Evolutionary conservation across 2,113 vertebrate species (phyloP).

Genomic region (Caranx melampygus): DNA sequence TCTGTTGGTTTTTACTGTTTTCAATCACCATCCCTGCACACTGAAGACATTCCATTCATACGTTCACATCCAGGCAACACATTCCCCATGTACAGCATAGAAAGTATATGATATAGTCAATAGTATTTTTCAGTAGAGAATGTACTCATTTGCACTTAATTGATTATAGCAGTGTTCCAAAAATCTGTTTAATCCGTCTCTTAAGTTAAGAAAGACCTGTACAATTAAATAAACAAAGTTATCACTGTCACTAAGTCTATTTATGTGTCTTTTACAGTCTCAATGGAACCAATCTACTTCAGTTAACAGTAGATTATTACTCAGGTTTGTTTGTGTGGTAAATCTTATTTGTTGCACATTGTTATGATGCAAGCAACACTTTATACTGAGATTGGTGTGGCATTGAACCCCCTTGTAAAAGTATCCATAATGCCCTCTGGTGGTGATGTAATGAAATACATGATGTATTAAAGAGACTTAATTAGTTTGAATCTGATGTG

Average conservation of each 20-base stretch:
- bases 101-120: slow-evolving; percentile 35
- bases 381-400: not conserved
- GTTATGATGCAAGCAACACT: too few species aligned
- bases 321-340: too few species aligned
- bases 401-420: not conserved
- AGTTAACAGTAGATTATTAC: too few species aligned
- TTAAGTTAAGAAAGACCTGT: slow-evolving; percentile 45
- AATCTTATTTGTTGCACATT: too few species aligned
- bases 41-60: slow-evolving; percentile 73
- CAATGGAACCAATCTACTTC: not conserved
- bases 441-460: slow-evolving; percentile 19
- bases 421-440: slow-evolving; percentile 22
- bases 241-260: not conserved
- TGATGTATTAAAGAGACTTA: not conserved
- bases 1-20: not conserved
- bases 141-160: slow-evolving; percentile 70
- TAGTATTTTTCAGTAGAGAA: slow-evolving; percentile 59
- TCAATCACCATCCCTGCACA: slow-evolving; percentile 44
- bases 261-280: not conserved
- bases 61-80: slow-evolving; percentile 54
- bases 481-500: not conserved
- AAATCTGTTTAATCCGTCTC: slow-evolving; percentile 62
- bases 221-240: slow-evolving; percentile 69
- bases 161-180: slow-evolving; percentile 52
- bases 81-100: slow-evolving; percentile 65